Evolutionary conservation across 2,797 vertebrate genomes (phyloP), one percentile per base, ranked within the genome.

Genomic region (Anguilla obscura): DNA sequence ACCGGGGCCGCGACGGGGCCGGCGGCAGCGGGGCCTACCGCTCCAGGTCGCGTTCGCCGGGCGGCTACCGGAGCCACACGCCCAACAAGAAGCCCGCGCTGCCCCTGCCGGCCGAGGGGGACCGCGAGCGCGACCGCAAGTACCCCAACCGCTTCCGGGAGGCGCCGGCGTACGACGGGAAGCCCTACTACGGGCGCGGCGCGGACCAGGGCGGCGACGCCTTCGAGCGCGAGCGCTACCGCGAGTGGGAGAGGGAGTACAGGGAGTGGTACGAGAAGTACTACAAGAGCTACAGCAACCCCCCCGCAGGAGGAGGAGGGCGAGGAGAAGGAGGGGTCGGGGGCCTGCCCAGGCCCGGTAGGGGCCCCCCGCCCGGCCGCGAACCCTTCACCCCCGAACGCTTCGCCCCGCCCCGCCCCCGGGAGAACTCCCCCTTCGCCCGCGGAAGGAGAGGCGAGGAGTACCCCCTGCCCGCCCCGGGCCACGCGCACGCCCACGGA

Each of bases 181-280:
- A 97, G 93, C 96, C 96, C 3, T 96, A 95, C 90, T 97, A 97
- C 0, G 95, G 94, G 56, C 92, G 96, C 50, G 93, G 91, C 9
- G 96, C 98, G 1, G 97, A 97, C 84, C 95, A 97, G 16, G 96
- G 96, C 86, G 98, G 99, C 76, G 96, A 95, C 36, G 36, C 36
- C 0, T 97, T 95, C 85, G 97, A 98, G 88, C 95, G 96, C 87
- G 97, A 99, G 45, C 93, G 95, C 0, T 98, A 97, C 92, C 93
- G 97, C 88, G 96, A 98, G 89, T 99, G 98, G 98, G 98, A 98
- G 89, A 93, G 95, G 85, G 97, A 98, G 84, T 99, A 98, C 85
- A 93, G 97, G 86, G 97, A 99, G 52, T 99, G 98, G 99, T 99
- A 97, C 6, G 97, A 99, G 27, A 98, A 98, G 90, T 98, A 98